Percentiles rank a stretch among this genome's conserved stretches.
Evolutionary conservation across 2,888 invertebrate genomes (phyloP).

Genomic region (Tenthredo mesomela): DNA sequence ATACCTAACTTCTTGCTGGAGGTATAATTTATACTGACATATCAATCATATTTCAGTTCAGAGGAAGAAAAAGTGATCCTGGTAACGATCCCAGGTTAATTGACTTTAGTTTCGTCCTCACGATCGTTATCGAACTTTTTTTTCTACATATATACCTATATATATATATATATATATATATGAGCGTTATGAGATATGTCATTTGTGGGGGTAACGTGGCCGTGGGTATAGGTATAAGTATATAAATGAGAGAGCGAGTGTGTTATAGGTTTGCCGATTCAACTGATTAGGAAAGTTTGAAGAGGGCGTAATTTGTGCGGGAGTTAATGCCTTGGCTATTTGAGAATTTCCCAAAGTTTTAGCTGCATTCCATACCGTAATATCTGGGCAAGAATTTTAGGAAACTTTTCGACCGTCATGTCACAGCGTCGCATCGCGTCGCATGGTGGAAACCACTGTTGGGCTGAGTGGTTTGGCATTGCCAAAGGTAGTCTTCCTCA

Average conservation of each 20-base stretch:
- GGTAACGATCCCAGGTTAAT: neutral
- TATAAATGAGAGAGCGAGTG: neutral
- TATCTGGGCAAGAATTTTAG: slow-evolving; percentile 35
- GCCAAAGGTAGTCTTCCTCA: neutral
- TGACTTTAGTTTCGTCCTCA: neutral
- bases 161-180: neutral
- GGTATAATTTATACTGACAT: neutral
- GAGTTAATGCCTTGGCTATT: slow-evolving; percentile 34
- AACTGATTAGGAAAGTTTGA: slow-evolving; percentile 17
- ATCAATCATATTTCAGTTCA: slow-evolving; percentile 8
- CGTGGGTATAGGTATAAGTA: too few species aligned
- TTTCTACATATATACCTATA: neutral
- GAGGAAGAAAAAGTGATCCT: neutral
- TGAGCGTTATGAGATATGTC: neutral
- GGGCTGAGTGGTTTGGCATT: slow-evolving; percentile 5
- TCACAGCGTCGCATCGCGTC: neutral
- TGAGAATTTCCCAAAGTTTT: slow-evolving; percentile 22
- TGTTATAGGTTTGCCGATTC: slow-evolving; percentile 12
- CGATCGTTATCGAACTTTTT: neutral
- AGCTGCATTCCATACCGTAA: slow-evolving; percentile 43
- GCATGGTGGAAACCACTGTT: neutral
- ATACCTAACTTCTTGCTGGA: neutral
- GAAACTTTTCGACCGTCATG: slow-evolving; percentile 30
- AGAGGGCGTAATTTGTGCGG: slow-evolving; percentile 33
- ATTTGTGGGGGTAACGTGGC: neutral